Evolutionary conservation across 2,797 vertebrate genomes (phyloP), one percentile per base, ranked within the genome.

Genomic region (Hylomyscus alleni): DNA sequence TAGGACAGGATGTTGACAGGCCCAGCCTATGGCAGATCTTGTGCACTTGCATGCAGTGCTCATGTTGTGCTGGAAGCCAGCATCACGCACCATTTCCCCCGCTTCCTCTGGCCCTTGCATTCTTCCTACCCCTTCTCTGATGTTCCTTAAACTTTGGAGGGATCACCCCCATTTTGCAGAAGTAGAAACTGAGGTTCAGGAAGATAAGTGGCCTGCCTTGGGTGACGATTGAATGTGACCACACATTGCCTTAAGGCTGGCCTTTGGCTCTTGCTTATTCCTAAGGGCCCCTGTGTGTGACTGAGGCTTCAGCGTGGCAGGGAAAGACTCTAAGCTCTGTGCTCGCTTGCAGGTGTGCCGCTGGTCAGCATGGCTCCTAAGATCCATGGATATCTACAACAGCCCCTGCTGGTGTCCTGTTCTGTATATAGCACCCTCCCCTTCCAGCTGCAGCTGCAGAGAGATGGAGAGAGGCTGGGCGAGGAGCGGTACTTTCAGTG

Each of bases 341-440:
- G 26, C 58, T 80, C 20, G 5, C 12, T 44, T 19, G 0, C 88
- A 98, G 96, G 97, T 0, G 88, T 85, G 0, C 97, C 97, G 0
- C 0, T 52, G 81, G 99, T 99, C 98, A 99, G 98, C 97, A 99
- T 99, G 99, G 98, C 99, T 14, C 97, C 98, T 67, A 97, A 95
- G 95, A 99, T 99, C 95, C 99, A 98, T 0, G 99, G 99, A 44
- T 98, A 99, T 97, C 99, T 97, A 97, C 98, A 97, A 93, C 98
- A 99, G 98, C 98, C 99, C 0, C 98, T 98, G 97, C 97, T 98
- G 76, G 99, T 99, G 95, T 98, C 98, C 97, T 99, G 99, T 97
- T 99, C 98, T 0, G 99, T 99, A 26, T 56, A 97, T 92, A 99
- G 99, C 0, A 98, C 99, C 89, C 96, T 99, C 92, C 99, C 99